phyloP scores from a whole-genome alignment of 1,140 invertebrate species.

The Caenorhabditis brenneri region DNA sequence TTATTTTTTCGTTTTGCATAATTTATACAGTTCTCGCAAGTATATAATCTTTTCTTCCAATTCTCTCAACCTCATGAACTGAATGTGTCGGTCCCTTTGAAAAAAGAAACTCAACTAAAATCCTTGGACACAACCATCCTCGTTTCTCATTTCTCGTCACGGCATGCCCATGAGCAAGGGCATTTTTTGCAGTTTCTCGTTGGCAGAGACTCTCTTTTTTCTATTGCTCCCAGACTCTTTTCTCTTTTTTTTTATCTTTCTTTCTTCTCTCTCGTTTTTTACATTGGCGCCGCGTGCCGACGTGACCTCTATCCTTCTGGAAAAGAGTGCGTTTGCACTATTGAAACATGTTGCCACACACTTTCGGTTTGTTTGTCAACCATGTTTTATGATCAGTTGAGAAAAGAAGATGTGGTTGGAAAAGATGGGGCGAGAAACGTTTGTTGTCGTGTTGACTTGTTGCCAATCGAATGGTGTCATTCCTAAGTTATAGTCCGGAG shows the following conservation, averaged over 20 bases:
- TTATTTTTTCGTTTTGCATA: no score
- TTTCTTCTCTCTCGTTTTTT: background rate
- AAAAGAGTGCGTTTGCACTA: constrained; percentile 25
- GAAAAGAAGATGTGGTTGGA: background rate
- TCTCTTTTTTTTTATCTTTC: background rate
- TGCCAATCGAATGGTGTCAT: background rate
- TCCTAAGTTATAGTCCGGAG: background rate
- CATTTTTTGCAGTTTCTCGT: constrained; percentile 5
- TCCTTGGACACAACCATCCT: constrained; percentile 7
- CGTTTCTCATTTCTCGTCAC: constrained; percentile 31
- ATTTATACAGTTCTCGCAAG: no score
- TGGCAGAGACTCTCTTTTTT: background rate
- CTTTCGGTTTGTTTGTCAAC: constrained; percentile 33
- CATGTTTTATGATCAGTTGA: constrained; percentile 27
- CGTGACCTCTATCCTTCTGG: constrained; percentile 37
- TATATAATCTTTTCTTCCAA: no score
- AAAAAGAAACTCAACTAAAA: constrained; percentile 15
- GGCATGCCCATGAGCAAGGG: background rate
- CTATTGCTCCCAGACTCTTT: background rate
- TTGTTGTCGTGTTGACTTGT: background rate
- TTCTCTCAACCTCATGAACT: no score
- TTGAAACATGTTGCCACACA: constrained; percentile 22
- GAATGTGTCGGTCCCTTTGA: background rate
- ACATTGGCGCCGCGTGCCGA: background rate
- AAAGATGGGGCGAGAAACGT: background rate